phyloP scores from a whole-genome alignment of 2,113 vertebrate species.

The Anarhynchus alexandrinus region DNA sequence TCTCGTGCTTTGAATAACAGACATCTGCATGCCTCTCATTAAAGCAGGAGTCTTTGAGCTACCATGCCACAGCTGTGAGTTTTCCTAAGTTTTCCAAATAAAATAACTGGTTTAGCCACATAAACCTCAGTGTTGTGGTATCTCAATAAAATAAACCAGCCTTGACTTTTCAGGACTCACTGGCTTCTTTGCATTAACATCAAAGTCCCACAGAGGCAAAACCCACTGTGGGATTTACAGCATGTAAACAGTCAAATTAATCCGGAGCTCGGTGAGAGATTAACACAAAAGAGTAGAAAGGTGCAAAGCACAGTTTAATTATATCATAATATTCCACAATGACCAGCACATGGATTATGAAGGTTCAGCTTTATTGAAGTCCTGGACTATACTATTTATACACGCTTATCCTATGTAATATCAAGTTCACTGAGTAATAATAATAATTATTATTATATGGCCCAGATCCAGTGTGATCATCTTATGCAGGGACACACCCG shows the following conservation, averaged over 20 bases:
- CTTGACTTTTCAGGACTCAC: neutral
- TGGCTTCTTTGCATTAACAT: neutral
- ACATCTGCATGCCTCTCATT: neutral
- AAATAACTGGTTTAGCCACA: constrained; percentile 7
- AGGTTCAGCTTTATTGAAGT: constrained; percentile 11
- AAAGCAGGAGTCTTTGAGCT: neutral
- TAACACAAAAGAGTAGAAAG: constrained; percentile 16
- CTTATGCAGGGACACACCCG: neutral
- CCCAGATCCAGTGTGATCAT: neutral
- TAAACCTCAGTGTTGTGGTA: neutral
- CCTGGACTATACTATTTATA: neutral
- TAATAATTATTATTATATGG: neutral
- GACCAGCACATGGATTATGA: neutral
- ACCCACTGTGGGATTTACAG: neutral
- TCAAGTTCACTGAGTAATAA: neutral
- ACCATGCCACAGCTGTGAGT: neutral
- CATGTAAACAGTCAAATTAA: constrained; percentile 17
- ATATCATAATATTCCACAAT: constrained; percentile 36
- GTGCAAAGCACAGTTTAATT: constrained; percentile 34
- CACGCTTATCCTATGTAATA: neutral
- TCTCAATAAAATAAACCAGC: constrained; percentile 29
- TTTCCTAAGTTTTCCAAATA: constrained; percentile 1
- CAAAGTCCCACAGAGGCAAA: neutral
- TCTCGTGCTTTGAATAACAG: constrained; percentile 5
- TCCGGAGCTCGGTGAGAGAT: neutral